These are phyloP conservation scores for Oscheius sp. DNA, from an alignment of 2,888 invertebrate species.

Conservation along the genomic window DNA sequence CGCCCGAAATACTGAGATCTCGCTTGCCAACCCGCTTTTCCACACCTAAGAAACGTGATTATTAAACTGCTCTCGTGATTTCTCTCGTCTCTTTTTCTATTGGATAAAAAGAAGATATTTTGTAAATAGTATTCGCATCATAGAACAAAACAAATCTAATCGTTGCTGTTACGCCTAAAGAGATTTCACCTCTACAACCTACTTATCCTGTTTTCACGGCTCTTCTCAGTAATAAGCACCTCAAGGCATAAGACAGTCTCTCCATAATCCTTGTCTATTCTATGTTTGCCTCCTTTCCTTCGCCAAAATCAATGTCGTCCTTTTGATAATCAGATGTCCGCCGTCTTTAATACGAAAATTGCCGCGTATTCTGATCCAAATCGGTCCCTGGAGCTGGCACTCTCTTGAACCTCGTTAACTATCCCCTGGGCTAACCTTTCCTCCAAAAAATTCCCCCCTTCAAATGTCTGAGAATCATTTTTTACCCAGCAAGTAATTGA, in stretches of 20 bases:
- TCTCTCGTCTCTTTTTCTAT: background rate
- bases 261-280: background rate
- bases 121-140: background rate
- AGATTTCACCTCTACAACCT: slow-evolving; percentile 15
- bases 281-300: background rate
- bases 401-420: slow-evolving; percentile 25
- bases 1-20: slow-evolving; percentile 26
- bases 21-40: slow-evolving; percentile 1
- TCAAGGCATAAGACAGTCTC: background rate
- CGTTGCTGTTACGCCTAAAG: slow-evolving; percentile 12
- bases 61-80: background rate
- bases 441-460: slow-evolving; percentile 1
- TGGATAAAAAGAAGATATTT: background rate
- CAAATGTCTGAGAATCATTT: slow-evolving; percentile 3
- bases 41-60: slow-evolving; percentile 5
- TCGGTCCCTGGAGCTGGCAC: slow-evolving; percentile 19
- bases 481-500: slow-evolving; percentile 4
- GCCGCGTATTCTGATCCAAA: slow-evolving; percentile 10
- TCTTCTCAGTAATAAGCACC: background rate
- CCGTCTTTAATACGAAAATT: slow-evolving; percentile 10
- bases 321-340: background rate
- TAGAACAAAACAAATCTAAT: slow-evolving; percentile 32
- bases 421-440: slow-evolving; percentile 21
- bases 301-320: background rate
- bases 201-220: slow-evolving; percentile 4